A percentile compares a stretch with the other conserved stretches of the same genome.
Conservation (phyloP, 2,888 invertebrate genomes). For the Syrphus vitripennis region DNA sequence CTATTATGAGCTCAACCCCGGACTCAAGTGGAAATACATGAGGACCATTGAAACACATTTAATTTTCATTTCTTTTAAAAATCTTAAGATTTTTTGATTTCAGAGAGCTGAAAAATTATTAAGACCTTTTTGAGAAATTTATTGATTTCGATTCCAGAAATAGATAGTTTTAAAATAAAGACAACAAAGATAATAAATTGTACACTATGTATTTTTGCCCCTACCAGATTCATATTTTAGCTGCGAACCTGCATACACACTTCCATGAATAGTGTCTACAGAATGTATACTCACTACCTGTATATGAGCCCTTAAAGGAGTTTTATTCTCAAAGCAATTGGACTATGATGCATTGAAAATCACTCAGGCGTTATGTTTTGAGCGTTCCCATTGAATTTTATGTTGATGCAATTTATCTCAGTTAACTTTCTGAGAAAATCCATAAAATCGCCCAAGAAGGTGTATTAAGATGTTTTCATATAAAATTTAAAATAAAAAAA, state of each 20-base stretch:
- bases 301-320: not conserved
- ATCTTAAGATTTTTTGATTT: no score
- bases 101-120: no score
- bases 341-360: constrained; percentile 8
- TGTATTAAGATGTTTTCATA: constrained; percentile 40
- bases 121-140: no score
- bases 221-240: not conserved
- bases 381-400: constrained; percentile 24
- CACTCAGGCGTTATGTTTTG: constrained; percentile 12
- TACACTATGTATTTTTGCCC: no score
- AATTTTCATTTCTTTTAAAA: not conserved
- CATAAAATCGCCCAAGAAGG: constrained; percentile 16
- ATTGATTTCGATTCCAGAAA: no score
- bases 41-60: not conserved
- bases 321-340: not conserved
- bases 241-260: not conserved
- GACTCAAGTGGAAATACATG: not conserved
- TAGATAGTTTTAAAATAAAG: no score
- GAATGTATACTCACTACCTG: not conserved
- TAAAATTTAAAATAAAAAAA: constrained; percentile 15
- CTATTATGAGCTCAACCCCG: not conserved
- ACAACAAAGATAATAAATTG: no score
- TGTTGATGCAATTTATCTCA: constrained; percentile 26
- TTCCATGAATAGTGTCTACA: constrained; percentile 43
- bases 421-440: constrained; percentile 5